These are phyloP conservation scores for Girardia tigrina DNA, from an alignment of 2,888 invertebrate species.

Conservation along the genomic window DNA sequence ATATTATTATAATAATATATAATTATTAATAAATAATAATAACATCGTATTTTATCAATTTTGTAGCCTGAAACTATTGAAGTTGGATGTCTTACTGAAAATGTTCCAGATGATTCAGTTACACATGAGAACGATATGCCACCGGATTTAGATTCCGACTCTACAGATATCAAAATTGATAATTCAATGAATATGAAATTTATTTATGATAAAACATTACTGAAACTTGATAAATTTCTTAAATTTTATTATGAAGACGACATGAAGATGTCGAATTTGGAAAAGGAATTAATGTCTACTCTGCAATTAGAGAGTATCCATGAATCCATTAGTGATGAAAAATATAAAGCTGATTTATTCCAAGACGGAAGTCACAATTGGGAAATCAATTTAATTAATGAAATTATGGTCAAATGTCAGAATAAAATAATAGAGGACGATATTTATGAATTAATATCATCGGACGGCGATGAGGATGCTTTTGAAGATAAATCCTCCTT, in stretches of 20 bases:
- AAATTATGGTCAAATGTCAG: not conserved
- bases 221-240: not conserved
- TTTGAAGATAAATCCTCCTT: too few species aligned
- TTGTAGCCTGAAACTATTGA: not conserved
- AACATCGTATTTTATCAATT: too few species aligned
- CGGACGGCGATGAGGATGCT: not conserved
- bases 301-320: not conserved
- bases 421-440: conserved; percentile 4
- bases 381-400: not conserved
- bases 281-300: not conserved
- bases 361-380: not conserved
- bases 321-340: not conserved
- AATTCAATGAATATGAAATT: not conserved
- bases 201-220: not conserved
- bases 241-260: not conserved
- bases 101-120: not conserved
- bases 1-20: too few species aligned
- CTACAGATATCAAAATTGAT: not conserved
- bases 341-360: not conserved
- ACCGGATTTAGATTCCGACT: not conserved
- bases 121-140: not conserved
- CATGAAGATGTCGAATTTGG: not conserved
- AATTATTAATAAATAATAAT: too few species aligned
- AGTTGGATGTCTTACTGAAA: not conserved
- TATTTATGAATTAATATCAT: not conserved